Evolutionary conservation across 1,140 invertebrate genomes (phyloP), one percentile per base, ranked within the genome.

Genomic region (Orchesella cincta): DNA sequence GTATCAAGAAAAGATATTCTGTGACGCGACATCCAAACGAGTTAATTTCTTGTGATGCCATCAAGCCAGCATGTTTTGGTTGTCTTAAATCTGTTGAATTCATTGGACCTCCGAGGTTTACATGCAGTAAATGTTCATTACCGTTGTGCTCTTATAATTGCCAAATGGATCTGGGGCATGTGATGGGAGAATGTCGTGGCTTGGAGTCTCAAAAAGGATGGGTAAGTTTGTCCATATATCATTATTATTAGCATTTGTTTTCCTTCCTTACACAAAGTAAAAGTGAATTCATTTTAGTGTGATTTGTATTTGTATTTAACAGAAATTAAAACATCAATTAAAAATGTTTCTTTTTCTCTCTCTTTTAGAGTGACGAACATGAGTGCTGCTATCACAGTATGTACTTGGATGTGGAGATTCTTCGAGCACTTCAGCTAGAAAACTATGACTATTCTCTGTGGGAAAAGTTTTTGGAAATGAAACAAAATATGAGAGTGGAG

Each of bases 331-430:
- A 51, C 46, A 51, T n/a, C 12, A 18, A n/a, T n/a, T n/a, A 46
- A 18, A 18, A 46, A 46, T 57, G 52, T 57, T 12, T 57, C 52
- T 14, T 73, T 39, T 1, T 8, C 67, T 78, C 54, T 52, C 5
- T 51, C 31, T 71, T 78, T 20, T 36, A 78, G 80, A 54, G 29
- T n/a, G 51, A 70, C 36, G 77, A 77, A n/a, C 51, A 26, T 18
- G 70, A 78, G 31, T 54, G 51, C n/a, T 82, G 81, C 52, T 78
- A 75, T 28, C 81, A 82, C 52, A 73, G 51, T 46, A 62, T 82
- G 28, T 82, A 82, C 75, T 54, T 82, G 76, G 81, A 82, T 39
- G 52, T 82, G 1, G 77, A 81, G 72, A 82, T 82, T n/a, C 29
- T 82, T 1, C 31, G 81, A n/a, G 79, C 81, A 62, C 73, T 82